These are phyloP conservation scores for Myotis brandtii DNA, from an alignment of 2,113 vertebrate species.

Conservation along the genomic window DNA sequence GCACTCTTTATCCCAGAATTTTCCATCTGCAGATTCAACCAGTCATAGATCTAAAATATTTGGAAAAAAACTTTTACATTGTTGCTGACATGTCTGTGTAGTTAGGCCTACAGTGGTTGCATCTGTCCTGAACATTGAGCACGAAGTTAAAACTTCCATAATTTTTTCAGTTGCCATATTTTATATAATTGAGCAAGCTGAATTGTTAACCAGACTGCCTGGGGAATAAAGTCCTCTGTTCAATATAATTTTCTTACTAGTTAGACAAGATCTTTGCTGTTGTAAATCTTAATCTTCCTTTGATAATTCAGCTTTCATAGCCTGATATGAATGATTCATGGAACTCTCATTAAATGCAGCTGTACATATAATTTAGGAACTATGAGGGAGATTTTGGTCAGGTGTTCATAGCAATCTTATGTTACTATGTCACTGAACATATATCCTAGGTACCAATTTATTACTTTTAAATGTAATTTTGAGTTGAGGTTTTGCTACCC, in stretches of 20 bases:
- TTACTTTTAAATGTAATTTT: background rate
- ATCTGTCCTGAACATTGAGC: background rate
- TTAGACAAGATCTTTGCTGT: background rate
- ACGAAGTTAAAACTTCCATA: background rate
- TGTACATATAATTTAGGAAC: background rate
- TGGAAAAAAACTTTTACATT: background rate
- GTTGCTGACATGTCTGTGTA: background rate
- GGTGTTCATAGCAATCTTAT: background rate
- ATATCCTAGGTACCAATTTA: background rate
- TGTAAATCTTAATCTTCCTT: slow-evolving; percentile 1
- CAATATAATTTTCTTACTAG: background rate
- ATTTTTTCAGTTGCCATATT: slow-evolving; percentile 5
- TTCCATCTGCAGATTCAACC: too few relatives aligned
- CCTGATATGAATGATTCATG: background rate
- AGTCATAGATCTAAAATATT: background rate
- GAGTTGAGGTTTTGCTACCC: background rate
- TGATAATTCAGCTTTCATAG: slow-evolving; percentile 4
- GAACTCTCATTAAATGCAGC: background rate
- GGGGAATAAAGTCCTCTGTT: background rate
- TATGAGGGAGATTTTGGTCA: background rate
- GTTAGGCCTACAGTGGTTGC: too few relatives aligned
- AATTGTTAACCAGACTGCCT: background rate
- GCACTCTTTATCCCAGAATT: background rate
- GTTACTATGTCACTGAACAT: background rate
- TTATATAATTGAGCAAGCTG: background rate